phyloP scores from a whole-genome alignment of 1,140 invertebrate species.

The Zaprionus davidi region DNA sequence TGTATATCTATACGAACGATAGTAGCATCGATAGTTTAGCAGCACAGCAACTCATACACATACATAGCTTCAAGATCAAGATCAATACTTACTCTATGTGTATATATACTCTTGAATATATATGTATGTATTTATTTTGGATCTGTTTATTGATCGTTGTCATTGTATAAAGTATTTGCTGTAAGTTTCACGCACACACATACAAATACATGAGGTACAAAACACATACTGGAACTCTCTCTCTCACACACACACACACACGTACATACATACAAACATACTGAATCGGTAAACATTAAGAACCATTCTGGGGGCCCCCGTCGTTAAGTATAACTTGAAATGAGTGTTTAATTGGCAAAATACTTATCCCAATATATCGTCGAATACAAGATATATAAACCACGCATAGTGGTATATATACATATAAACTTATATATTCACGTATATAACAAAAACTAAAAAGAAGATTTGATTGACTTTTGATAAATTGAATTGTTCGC shows the following conservation, averaged over 20 bases:
- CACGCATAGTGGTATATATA: no score
- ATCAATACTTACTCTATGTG: slow-evolving; percentile 7
- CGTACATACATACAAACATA: slow-evolving; percentile 20
- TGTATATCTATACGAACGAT: background rate
- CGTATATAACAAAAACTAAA: no score
- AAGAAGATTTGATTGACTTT: no score
- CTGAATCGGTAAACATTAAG: slow-evolving; percentile 2
- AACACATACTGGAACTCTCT: slow-evolving; percentile 12
- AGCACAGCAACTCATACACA: background rate
- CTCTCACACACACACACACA: slow-evolving; percentile 29
- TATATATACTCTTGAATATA: slow-evolving; percentile 10
- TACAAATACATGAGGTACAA: slow-evolving; percentile 1
- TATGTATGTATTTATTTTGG: slow-evolving; percentile 16
- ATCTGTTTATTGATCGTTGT: slow-evolving; percentile 31
- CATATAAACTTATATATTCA: no score
- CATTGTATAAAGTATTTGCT: slow-evolving; percentile 78
- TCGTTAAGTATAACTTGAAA: background rate
- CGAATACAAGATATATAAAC: no score
- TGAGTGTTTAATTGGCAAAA: no score
- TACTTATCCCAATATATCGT: no score
- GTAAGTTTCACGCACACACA: slow-evolving; percentile 64
- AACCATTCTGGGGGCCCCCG: background rate
- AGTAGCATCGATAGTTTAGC: background rate
- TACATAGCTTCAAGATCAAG: slow-evolving; percentile 16
- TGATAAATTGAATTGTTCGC: no score